phyloP scores from a whole-genome alignment of 2,888 invertebrate species.

The Lypha dubia region DNA sequence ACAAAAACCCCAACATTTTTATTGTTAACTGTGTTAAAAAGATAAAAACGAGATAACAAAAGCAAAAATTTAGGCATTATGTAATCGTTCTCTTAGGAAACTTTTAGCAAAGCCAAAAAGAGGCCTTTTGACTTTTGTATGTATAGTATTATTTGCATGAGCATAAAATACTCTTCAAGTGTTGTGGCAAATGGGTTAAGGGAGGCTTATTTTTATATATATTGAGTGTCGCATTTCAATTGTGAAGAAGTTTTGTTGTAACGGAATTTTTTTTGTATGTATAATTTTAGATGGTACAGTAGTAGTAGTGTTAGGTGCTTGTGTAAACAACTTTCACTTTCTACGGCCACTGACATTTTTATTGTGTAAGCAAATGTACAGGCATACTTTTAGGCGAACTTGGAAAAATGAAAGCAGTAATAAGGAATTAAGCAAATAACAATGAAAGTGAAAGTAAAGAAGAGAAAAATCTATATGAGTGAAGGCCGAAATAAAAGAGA shows the following conservation, averaged over 20 bases:
- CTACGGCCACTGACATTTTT: constrained; percentile 58
- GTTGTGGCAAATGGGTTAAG: constrained; percentile 31
- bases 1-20: constrained; percentile 11
- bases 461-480: constrained; percentile 1
- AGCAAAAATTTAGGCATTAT: constrained; percentile 34
- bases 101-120: not conserved
- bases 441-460: constrained; percentile 22
- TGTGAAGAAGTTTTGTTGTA: constrained; percentile 12
- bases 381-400: constrained; percentile 63
- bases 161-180: constrained; percentile 39
- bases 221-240: not conserved
- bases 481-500: not conserved
- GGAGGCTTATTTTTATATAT: constrained; percentile 4
- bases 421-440: constrained; percentile 39
- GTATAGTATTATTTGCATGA: not conserved
- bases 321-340: constrained; percentile 61
- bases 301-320: not conserved
- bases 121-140: constrained; percentile 44
- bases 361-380: constrained; percentile 25
- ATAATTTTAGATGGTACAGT: not conserved
- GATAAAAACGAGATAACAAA: not conserved
- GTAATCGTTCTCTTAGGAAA: constrained; percentile 56
- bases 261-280: constrained; percentile 22
- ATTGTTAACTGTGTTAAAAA: constrained; percentile 26
- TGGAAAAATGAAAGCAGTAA: constrained; percentile 9